Conservation (phyloP, 1,140 invertebrate genomes). For the Druon quercuslanigerum region DNA sequence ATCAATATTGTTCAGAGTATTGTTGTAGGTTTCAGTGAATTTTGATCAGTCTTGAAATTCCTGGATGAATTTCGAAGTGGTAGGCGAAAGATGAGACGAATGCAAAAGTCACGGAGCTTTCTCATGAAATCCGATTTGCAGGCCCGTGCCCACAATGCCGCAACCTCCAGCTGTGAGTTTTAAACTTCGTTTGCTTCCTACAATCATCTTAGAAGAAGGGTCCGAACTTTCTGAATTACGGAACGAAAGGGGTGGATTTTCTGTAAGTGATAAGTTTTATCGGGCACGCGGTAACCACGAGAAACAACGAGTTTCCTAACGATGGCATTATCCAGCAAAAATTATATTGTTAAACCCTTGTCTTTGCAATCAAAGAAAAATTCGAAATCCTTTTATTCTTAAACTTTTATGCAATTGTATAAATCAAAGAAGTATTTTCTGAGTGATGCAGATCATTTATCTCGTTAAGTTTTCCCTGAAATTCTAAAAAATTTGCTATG, state of each 20-base stretch:
- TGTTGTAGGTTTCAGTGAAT: not conserved
- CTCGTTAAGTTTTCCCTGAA: too few species aligned
- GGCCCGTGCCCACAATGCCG: not conserved
- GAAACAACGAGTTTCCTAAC: not conserved
- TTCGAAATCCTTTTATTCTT: too few species aligned
- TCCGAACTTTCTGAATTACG: constrained; percentile 2
- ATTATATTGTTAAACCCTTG: not conserved
- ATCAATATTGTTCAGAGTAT: not conserved
- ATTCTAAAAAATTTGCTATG: too few species aligned
- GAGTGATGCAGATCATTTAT: too few species aligned
- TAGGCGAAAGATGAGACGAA: not conserved
- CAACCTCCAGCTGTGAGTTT: not conserved
- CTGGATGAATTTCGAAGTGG: too few species aligned
- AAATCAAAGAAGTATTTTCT: too few species aligned
- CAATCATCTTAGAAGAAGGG: not conserved
- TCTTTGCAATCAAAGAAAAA: too few species aligned
- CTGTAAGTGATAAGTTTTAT: constrained; percentile 27
- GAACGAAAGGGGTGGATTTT: not conserved
- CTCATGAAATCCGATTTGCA: not conserved
- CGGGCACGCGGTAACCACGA: not conserved
- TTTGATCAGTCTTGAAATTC: not conserved
- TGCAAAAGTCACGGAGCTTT: not conserved
- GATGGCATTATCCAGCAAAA: not conserved
- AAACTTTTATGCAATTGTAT: too few species aligned
- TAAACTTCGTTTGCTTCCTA: constrained; percentile 6